These are phyloP conservation scores for Sarcophaga carnaria DNA, from an alignment of 2,888 invertebrate genomes.

Conservation along the genomic window DNA sequence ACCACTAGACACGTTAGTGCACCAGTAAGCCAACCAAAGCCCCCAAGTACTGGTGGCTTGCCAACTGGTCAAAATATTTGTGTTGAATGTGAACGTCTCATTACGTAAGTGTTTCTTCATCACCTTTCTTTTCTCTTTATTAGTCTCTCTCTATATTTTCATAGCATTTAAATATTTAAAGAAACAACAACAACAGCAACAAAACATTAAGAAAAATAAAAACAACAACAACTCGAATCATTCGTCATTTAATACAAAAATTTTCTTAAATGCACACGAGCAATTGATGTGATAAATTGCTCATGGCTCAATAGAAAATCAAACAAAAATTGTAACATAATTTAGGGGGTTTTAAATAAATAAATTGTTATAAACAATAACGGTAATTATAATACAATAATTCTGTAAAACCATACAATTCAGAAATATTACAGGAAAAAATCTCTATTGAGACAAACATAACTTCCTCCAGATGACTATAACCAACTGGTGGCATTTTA, in stretches of 20 bases:
- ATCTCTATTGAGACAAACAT: no score
- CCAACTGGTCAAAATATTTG: conserved; percentile 96
- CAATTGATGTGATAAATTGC: no score
- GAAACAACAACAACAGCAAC: background rate
- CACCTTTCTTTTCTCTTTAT: background rate
- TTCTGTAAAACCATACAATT: no score
- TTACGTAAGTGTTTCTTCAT: conserved; percentile 89
- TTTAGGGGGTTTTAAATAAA: no score
- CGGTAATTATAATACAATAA: no score
- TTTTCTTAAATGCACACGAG: no score
- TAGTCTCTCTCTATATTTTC: conserved; percentile 25
- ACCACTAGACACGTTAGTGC: conserved; percentile 87
- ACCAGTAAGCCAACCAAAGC: conserved; percentile 86
- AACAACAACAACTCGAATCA: conserved; percentile 54
- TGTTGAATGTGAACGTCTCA: conserved; percentile 97
- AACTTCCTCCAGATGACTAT: no score
- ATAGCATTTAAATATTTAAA: background rate
- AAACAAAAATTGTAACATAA: no score
- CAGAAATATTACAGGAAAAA: no score
- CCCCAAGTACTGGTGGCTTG: conserved; percentile 87
- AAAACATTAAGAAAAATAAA: background rate
- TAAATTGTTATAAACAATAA: no score
- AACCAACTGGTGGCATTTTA: no score
- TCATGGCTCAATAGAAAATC: no score
- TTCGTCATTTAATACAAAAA: conserved; percentile 19